Base-by-base conservation (phyloP, 2,113 vertebrate genomes). In the Oenanthe melanoleuca region DNA sequence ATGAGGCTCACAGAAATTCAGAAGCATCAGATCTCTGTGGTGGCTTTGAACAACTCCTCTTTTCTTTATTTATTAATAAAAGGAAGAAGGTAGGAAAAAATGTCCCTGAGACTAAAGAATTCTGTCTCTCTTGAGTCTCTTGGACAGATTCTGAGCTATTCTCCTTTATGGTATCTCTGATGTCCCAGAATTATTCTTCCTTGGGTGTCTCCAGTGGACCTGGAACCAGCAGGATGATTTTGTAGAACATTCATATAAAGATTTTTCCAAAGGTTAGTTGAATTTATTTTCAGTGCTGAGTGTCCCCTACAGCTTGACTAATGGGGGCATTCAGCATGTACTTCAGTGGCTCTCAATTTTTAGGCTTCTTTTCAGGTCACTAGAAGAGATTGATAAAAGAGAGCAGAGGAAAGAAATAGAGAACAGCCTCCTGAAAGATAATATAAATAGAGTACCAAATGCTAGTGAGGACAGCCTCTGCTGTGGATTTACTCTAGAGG, bases 231-330 rank as follows among this genome's bases (percentile, higher is more conserved):
- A 93, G 89, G 94, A 84, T 92, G 67, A 80, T 94, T 96, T 86
- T 95, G 75, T 73, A 60, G 90, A 86, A 86, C 90, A 38, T 95
- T 95, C 95, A 88, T 96, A 65, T 86, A 88, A 95, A 95, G 88
- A 72, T 81, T 88, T 95, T 95, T 93, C 71, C 56, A 96, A 96
- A 96, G 86, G 56, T 86, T 94, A 78, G 79, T 80, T 86, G 82
- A 81, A 57, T 55, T 70, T 92, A 66, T 90, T 89, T 89, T 59
- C 70, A 86, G 56, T 79, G 52, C 72, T 45, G 66, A 65, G 81
- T 93, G 88, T 93, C 92, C 92, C 92, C 94, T 93, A 61, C 92
- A 95, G 95, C 82, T 94, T 94, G 57, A 82, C 94, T 97, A 95
- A 95, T 90, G 75, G 93, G 82, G 53, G 56, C 87, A 92, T 93